Evolutionary conservation across 2,888 invertebrate genomes (phyloP).

Genomic region (Coelinius sp.): DNA sequence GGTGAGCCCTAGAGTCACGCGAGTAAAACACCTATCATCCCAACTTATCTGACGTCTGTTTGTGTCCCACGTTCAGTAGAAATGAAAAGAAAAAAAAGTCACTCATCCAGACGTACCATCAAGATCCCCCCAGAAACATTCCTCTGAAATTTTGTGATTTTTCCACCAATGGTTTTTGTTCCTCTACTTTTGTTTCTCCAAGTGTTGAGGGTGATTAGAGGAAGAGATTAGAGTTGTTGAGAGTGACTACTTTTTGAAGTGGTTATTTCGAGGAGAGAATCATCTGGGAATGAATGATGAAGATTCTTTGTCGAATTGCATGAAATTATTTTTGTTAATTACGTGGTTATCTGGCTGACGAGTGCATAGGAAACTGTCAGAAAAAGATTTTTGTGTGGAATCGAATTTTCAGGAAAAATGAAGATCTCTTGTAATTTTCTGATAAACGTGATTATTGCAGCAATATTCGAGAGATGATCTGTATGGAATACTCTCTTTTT

Average conservation of each 20-base stretch:
- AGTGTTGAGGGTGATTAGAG: neutral
- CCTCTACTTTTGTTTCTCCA: neutral
- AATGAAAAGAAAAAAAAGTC: neutral
- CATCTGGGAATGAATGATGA: too few species aligned
- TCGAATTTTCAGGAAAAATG: too few species aligned
- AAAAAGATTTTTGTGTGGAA: too few species aligned
- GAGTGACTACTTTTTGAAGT: neutral
- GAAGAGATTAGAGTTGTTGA: neutral
- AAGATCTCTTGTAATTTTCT: too few species aligned
- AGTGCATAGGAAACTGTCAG: too few species aligned
- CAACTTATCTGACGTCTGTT: slow-evolving; percentile 9
- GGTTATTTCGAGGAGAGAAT: neutral
- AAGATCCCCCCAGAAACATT: slow-evolving; percentile 1
- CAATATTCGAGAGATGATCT: too few species aligned
- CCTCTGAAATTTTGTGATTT: slow-evolving; percentile 5
- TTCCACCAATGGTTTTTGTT: neutral
- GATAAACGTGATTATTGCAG: too few species aligned
- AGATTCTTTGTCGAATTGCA: too few species aligned
- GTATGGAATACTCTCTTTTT: too few species aligned
- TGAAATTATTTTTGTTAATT: too few species aligned
- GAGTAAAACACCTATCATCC: slow-evolving; percentile 10
- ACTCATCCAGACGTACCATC: slow-evolving; percentile 4
- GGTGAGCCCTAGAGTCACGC: slow-evolving; percentile 11
- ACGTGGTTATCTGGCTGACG: too few species aligned
- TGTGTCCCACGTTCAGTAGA: neutral